Evolutionary conservation across 2,797 vertebrate genomes (phyloP).

Genomic region (Pteronotus mesoamericanus): DNA sequence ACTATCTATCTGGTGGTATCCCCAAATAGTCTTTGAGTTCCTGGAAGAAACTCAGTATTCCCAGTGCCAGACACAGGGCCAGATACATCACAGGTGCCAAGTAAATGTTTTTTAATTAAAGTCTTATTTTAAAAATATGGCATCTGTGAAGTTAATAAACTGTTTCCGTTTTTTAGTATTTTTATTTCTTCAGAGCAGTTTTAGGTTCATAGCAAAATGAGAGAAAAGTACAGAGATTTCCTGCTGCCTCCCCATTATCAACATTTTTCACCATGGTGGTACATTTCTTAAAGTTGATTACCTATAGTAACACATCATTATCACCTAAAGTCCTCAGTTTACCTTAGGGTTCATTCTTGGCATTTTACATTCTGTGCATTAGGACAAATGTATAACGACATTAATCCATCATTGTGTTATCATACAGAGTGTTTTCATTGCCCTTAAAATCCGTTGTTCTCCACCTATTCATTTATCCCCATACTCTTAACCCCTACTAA

Average conservation of each 20-base stretch:
- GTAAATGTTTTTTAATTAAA: too few relatives aligned
- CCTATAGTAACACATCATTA: too few relatives aligned
- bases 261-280: neutral
- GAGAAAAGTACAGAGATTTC: neutral
- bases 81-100: neutral
- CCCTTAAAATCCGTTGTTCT: neutral
- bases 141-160: neutral
- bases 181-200: neutral
- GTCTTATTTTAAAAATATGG: too few relatives aligned
- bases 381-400: too few relatives aligned
- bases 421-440: too few relatives aligned
- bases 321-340: too few relatives aligned
- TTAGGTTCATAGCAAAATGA: neutral
- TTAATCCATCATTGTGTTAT: neutral
- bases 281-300: neutral
- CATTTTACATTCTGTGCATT: too few relatives aligned
- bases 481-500: neutral
- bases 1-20: neutral
- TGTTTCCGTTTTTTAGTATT: neutral
- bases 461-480: neutral
- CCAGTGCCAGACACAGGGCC: neutral
- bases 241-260: neutral
- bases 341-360: too few relatives aligned
- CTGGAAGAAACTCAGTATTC: neutral
- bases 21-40: neutral